Percentiles rank a stretch among this genome's conserved stretches.
Evolutionary conservation across 1,140 invertebrate genomes (phyloP).

Genomic region (Apocrypta bakeri): DNA sequence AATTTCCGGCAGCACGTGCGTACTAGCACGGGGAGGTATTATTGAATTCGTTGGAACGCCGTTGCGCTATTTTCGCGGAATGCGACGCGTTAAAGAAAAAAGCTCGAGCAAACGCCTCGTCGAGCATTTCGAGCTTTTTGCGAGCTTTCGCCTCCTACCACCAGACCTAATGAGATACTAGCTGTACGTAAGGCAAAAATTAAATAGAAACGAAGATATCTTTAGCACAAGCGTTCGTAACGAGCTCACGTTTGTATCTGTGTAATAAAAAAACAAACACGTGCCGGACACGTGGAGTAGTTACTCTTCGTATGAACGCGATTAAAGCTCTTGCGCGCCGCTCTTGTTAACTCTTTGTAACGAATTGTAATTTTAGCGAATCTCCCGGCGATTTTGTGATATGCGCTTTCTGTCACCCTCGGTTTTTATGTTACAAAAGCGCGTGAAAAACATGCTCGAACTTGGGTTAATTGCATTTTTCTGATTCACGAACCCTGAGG

Average conservation of each 20-base stretch:
- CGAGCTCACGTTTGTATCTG: background rate
- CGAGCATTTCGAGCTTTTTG: slow-evolving; percentile 26
- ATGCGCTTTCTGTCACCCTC: too few relatives aligned
- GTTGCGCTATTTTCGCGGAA: background rate
- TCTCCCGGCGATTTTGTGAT: too few relatives aligned
- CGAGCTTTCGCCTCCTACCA: background rate
- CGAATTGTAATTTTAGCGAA: too few relatives aligned
- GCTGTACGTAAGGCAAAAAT: slow-evolving; percentile 26
- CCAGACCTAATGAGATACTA: slow-evolving; percentile 28
- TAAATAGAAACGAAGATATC: slow-evolving; percentile 51
- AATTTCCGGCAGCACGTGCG: slow-evolving; percentile 10
- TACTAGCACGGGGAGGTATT: background rate
- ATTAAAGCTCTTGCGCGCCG: too few relatives aligned
- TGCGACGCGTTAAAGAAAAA: background rate
- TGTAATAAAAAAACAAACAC: background rate
- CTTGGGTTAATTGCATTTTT: slow-evolving; percentile 30
- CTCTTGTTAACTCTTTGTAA: too few relatives aligned
- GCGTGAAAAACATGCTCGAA: too few relatives aligned
- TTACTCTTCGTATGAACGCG: background rate
- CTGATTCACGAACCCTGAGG: background rate
- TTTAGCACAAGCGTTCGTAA: slow-evolving; percentile 36
- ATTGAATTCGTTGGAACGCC: slow-evolving; percentile 23
- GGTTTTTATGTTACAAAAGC: too few relatives aligned
- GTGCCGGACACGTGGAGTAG: background rate
- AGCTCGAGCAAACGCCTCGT: background rate